Evolutionary conservation across 2,888 invertebrate genomes (phyloP).

Genomic region (Argyra leucocephala): DNA sequence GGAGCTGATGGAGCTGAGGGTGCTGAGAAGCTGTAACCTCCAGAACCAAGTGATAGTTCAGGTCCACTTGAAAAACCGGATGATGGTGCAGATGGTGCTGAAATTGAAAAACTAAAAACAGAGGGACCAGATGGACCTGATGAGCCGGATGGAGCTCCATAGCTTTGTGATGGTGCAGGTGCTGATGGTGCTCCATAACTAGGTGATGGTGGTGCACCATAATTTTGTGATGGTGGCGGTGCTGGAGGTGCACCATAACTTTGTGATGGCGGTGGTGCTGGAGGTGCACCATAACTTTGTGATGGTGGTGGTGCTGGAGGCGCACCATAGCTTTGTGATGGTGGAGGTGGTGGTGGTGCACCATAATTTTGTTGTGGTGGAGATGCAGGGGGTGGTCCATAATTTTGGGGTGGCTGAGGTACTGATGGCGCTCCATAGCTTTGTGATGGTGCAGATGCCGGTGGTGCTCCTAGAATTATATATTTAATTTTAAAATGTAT

Average conservation of each 20-base stretch:
- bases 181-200: conserved; percentile 45
- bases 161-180: conserved; percentile 29
- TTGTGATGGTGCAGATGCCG: conserved; percentile 45
- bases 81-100: background rate
- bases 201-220: conserved; percentile 43
- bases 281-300: conserved; percentile 45
- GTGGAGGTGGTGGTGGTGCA: conserved; percentile 36
- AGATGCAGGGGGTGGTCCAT: conserved; percentile 37
- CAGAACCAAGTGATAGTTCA: background rate
- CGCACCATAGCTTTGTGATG: conserved; percentile 35
- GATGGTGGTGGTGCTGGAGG: conserved; percentile 33
- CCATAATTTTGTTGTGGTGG: conserved; percentile 26
- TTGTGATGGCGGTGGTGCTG: conserved; percentile 31
- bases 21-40: background rate
- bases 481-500: too few species aligned
- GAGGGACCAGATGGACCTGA: conserved; percentile 21
- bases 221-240: conserved; percentile 44
- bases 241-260: conserved; percentile 35
- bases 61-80: too few species aligned
- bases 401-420: conserved; percentile 35
- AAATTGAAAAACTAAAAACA: background rate
- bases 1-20: background rate
- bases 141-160: conserved; percentile 35
- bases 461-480: conserved; percentile 28
- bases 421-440: conserved; percentile 46